A percentile compares a stretch with the other conserved stretches of the same genome.
Evolutionary conservation across 2,888 invertebrate species (phyloP).

Genomic region (Conops quadrifasciatus): DNA sequence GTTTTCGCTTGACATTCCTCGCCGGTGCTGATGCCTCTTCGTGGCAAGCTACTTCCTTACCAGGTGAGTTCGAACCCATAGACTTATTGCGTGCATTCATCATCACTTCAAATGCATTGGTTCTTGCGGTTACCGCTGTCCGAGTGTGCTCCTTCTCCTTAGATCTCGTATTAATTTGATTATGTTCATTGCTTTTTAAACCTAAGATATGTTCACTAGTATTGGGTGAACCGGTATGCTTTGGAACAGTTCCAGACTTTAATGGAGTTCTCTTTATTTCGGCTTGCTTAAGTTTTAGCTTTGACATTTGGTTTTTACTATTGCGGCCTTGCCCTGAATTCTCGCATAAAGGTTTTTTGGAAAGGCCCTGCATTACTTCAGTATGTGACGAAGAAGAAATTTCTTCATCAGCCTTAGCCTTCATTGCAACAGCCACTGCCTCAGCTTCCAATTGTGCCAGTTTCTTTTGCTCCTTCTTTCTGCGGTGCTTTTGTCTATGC

Average conservation of each 20-base stretch:
- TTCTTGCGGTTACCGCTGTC: constrained; percentile 34
- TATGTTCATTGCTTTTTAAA: not conserved
- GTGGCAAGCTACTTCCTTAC: constrained; percentile 61
- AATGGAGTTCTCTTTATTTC: constrained; percentile 47
- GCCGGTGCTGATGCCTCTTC: constrained; percentile 50
- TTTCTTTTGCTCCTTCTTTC: constrained; percentile 59
- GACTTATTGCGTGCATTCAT: constrained; percentile 74
- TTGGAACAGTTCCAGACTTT: constrained; percentile 48
- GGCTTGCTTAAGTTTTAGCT: constrained; percentile 8
- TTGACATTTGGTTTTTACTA: constrained; percentile 32
- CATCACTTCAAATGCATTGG: constrained; percentile 73
- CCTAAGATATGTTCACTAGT: constrained; percentile 36
- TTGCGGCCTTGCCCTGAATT: constrained; percentile 50
- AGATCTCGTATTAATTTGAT: constrained; percentile 10
- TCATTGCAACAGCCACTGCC: constrained; percentile 36
- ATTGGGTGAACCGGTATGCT: constrained; percentile 50
- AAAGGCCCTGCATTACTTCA: constrained; percentile 31
- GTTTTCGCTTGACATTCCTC: constrained; percentile 66
- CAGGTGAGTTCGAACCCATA: constrained; percentile 72
- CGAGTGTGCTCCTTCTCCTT: not conserved
- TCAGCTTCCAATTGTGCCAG: constrained; percentile 53
- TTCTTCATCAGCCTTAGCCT: constrained; percentile 15
- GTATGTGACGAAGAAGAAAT: constrained; percentile 20
- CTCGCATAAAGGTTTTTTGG: constrained; percentile 50
- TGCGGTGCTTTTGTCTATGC: constrained; percentile 60